Evolutionary conservation across 2,113 vertebrate species (phyloP).

Genomic region (Indicator indicator): DNA sequence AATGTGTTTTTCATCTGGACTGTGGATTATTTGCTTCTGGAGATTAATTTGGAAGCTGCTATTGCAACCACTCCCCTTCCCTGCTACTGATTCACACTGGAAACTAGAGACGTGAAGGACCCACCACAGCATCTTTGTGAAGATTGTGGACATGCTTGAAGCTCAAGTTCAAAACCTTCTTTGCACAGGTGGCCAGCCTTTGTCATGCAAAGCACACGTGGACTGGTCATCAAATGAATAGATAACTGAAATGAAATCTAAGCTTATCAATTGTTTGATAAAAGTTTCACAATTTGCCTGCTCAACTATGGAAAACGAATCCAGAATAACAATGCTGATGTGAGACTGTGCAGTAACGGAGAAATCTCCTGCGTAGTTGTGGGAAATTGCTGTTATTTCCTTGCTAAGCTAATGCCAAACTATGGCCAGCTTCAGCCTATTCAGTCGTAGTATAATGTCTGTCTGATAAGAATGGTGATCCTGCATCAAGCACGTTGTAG

Average conservation of each 20-base stretch:
- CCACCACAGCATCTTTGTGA: background rate
- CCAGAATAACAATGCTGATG: accelerated
- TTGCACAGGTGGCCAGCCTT: background rate
- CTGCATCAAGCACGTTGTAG: background rate
- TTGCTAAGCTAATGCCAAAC: background rate
- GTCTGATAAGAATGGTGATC: background rate
- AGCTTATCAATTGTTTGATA: background rate
- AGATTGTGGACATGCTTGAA: background rate
- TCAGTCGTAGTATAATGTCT: background rate
- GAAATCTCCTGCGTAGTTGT: background rate
- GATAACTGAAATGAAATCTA: background rate
- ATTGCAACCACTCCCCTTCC: background rate
- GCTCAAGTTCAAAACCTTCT: background rate
- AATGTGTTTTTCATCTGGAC: background rate
- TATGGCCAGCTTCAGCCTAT: background rate
- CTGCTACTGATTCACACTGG: background rate
- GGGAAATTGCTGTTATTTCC: background rate
- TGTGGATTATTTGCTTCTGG: background rate
- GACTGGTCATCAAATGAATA: background rate
- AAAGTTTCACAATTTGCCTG: background rate
- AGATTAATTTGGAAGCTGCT: background rate
- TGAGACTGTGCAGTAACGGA: background rate
- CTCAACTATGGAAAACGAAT: background rate
- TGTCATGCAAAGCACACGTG: background rate
- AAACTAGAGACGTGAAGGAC: background rate